These are phyloP conservation scores for Lycaena phlaeas DNA, from an alignment of 2,888 invertebrate species.

Conservation along the genomic window DNA sequence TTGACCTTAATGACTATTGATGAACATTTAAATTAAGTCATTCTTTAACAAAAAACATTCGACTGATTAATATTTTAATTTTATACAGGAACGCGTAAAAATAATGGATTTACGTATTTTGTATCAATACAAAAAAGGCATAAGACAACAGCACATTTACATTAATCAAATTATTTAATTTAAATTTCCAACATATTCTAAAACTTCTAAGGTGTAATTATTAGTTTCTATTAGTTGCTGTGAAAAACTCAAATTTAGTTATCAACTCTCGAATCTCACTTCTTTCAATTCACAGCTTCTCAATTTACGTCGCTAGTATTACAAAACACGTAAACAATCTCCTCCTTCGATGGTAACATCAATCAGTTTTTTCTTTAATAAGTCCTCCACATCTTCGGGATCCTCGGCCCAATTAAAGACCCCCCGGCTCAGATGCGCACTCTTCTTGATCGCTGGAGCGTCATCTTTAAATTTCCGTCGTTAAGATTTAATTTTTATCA, in stretches of 20 bases:
- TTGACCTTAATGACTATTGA: constrained; percentile 7
- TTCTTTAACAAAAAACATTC: not conserved
- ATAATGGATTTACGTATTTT: not conserved
- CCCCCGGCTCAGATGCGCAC: constrained; percentile 68
- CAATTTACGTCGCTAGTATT: too few species aligned
- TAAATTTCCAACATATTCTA: too few species aligned
- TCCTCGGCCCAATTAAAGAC: constrained; percentile 65
- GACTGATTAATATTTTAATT: constrained; percentile 5
- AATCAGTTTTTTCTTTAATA: constrained; percentile 28
- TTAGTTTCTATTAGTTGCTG: too few species aligned
- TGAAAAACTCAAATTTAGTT: too few species aligned
- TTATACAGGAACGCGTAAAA: not conserved
- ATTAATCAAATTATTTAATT: too few species aligned
- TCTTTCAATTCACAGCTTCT: too few species aligned
- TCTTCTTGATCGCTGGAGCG: constrained; percentile 72
- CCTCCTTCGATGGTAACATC: constrained; percentile 19
- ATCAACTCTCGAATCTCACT: too few species aligned
- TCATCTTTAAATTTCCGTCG: constrained; percentile 74
- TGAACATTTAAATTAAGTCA: not conserved
- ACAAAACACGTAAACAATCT: too few species aligned
- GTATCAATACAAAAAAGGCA: not conserved
- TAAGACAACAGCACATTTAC: not conserved
- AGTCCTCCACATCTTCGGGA: constrained; percentile 34
- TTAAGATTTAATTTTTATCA: constrained; percentile 74
- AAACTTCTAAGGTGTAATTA: too few species aligned